Conservation (phyloP, 2,113 vertebrate species). For the Alaudala cheleensis region DNA sequence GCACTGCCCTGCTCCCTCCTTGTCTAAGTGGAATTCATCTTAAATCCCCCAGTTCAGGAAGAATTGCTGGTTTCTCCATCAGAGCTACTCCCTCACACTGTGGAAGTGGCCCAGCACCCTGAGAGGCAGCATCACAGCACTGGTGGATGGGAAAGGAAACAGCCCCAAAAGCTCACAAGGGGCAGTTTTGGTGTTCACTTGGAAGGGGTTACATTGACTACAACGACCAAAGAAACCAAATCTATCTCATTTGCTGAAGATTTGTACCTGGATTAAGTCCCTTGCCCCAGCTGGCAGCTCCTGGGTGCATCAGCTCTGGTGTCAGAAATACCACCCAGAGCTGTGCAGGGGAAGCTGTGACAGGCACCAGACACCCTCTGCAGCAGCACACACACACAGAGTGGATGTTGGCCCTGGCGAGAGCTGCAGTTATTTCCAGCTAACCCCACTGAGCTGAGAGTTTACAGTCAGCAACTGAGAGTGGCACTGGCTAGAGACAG, state of each 20-base stretch:
- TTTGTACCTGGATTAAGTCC: not conserved
- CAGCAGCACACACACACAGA: not conserved
- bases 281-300: not conserved
- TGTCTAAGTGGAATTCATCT: not conserved
- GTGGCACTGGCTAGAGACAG: not conserved
- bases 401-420: not conserved
- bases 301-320: not conserved
- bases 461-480: not conserved
- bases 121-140: not conserved
- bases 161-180: accelerated
- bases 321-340: not conserved
- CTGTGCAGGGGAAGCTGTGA: not conserved
- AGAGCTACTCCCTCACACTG: not conserved
- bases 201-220: not conserved
- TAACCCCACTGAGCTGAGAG: not conserved
- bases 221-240: not conserved
- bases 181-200: not conserved
- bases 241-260: not conserved
- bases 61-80: not conserved
- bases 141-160: not conserved
- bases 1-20: not conserved
- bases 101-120: not conserved
- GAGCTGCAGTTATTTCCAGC: not conserved
- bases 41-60: not conserved
- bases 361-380: not conserved